Base-by-base conservation (phyloP, 2,888 invertebrate genomes). In the Andricus curvator region DNA sequence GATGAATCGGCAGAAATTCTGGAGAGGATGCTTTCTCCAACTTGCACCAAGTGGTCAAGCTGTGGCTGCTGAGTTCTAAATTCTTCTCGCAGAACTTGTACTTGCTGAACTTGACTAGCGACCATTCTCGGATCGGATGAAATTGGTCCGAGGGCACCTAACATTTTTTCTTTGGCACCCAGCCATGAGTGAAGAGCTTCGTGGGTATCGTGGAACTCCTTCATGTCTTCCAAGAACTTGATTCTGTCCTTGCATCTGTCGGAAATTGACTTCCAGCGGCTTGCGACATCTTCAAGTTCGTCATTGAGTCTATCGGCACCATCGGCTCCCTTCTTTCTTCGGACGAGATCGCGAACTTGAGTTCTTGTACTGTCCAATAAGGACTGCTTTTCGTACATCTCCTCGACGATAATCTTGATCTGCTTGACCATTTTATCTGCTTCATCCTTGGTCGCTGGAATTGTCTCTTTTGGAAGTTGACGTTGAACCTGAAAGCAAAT, bases 121-220 rank as follows among this genome's bases (percentile, higher is more conserved):
- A 99, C 98, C 96, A 99, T 97, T 79, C 98, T 95, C 0, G 98
- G 98, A 93, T 99, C 99, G 0, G 98, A 97, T 0, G 98, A 98
- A 88, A 99, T 98, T 0, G 99, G 99, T 25, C 99, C 99, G 0
- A 99, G 94, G 0, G 98, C 99, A 0, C 97, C 96, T 93, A 99
- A 94, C 98, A 99, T 99, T 87, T 98, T 96, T 89, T 99, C 98
- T 93, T 99, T 99, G 85, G 98, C 97, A 44, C 95, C 95, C 67
- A 99, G 94, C 99, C 99, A 99, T 80, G 96, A 96, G 11, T 96
- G 95, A 80, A 99, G 94, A 85, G 96, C 96, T 90, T 96, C 97
- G 91, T 97, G 96, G 0, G 97, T 97, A 90, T 98, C 98, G 87
- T 97, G 96, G 95, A 99, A 98, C 92, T 98, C 97, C 88, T 97